A percentile compares a stretch with the other conserved stretches of the same genome.
These are phyloP conservation scores for Drosophila phalerata DNA, from an alignment of 2,888 invertebrate genomes.

Conservation along the genomic window DNA sequence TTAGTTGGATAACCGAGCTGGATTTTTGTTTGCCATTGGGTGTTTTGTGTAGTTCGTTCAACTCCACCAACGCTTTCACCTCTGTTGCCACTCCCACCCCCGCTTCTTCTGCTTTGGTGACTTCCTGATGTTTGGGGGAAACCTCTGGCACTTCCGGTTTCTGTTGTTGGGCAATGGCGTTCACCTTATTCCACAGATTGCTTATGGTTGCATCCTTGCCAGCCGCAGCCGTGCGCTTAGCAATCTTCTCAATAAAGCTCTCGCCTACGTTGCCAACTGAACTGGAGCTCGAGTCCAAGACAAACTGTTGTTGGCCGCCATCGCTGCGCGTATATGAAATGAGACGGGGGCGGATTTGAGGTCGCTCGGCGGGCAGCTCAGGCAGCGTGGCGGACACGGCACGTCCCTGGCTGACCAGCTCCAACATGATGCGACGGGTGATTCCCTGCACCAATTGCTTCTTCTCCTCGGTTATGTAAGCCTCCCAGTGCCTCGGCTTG, in stretches of 20 bases:
- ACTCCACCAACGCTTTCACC: not conserved
- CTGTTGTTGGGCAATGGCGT: constrained; percentile 67
- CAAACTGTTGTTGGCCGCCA: constrained; percentile 38
- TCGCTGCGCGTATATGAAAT: constrained; percentile 69
- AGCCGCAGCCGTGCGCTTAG: constrained; percentile 75
- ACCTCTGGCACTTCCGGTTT: constrained; percentile 64
- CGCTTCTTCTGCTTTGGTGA: not conserved
- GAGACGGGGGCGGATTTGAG: constrained; percentile 82
- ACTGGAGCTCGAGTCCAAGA: constrained; percentile 38
- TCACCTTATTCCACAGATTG: constrained; percentile 82
- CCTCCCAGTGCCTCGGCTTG: constrained; percentile 54
- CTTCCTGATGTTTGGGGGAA: constrained; percentile 47
- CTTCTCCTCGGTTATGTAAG: constrained; percentile 62
- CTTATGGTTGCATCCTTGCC: constrained; percentile 73
- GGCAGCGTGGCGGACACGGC: constrained; percentile 83
- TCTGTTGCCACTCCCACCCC: constrained; percentile 4
- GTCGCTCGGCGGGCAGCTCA: constrained; percentile 83
- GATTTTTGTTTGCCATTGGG: constrained; percentile 66
- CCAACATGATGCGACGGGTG: constrained; percentile 73
- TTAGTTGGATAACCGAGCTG: constrained; percentile 28
- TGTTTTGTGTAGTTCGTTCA: constrained; percentile 37
- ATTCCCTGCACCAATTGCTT: constrained; percentile 70
- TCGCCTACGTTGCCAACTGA: constrained; percentile 59
- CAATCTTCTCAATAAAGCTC: constrained; percentile 83
- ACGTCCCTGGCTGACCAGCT: constrained; percentile 76